These are phyloP conservation scores for Protosalanx chinensis DNA, from an alignment of 2,797 vertebrate species.

Conservation along the genomic window DNA sequence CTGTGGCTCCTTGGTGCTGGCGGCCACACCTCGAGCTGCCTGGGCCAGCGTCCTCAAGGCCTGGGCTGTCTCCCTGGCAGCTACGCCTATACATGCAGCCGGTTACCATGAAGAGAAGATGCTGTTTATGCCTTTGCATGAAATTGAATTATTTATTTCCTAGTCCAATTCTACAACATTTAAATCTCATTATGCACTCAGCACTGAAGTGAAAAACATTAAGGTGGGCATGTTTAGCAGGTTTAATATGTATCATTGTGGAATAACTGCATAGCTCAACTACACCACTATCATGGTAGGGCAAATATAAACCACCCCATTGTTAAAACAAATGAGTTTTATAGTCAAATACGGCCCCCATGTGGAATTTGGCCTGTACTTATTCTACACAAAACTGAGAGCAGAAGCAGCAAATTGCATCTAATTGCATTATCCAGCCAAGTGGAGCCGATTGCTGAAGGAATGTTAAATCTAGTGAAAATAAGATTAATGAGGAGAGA, in stretches of 20 bases:
- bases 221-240: slow-evolving; percentile 18
- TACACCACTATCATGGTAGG: slow-evolving; percentile 20
- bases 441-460: slow-evolving; percentile 69
- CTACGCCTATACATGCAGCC: slow-evolving; percentile 78
- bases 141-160: slow-evolving; percentile 11
- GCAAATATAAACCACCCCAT: slow-evolving; percentile 41
- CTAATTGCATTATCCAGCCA: slow-evolving; percentile 69
- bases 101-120: neutral
- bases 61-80: slow-evolving; percentile 94
- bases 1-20: slow-evolving; percentile 86
- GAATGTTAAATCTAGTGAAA: slow-evolving; percentile 71
- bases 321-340: slow-evolving; percentile 59
- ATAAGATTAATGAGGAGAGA: slow-evolving; percentile 71
- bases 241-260: slow-evolving; percentile 18
- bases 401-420: slow-evolving; percentile 64
- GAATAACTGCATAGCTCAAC: slow-evolving; percentile 33
- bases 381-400: slow-evolving; percentile 53
- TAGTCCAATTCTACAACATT: slow-evolving; percentile 8
- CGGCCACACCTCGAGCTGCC: slow-evolving; percentile 93
- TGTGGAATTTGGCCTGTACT: slow-evolving; percentile 57
- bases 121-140: neutral
- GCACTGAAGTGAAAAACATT: slow-evolving; percentile 11
- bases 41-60: slow-evolving; percentile 93
- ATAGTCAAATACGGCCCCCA: slow-evolving; percentile 52
- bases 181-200: slow-evolving; percentile 29